Percentiles rank a stretch among this genome's conserved stretches.
phyloP scores from a whole-genome alignment of 2,888 invertebrate species.

The Apamea monoglypha region DNA sequence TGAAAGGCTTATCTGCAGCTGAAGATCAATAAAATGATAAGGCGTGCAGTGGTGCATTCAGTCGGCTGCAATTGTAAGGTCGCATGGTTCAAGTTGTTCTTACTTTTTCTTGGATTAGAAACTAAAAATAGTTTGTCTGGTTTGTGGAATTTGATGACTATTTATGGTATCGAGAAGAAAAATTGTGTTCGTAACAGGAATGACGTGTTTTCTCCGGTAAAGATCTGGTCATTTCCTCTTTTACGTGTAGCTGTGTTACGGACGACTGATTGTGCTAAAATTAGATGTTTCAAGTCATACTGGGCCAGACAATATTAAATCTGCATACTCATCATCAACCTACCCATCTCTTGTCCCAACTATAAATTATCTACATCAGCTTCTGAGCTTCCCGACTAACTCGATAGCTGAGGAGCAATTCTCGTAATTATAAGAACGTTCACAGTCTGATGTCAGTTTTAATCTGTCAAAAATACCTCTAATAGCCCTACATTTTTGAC shows the following conservation, averaged over 20 bases:
- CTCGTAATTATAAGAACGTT: too few species aligned
- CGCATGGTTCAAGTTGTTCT: slow-evolving; percentile 40
- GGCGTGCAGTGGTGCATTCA: slow-evolving; percentile 36
- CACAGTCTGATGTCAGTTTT: too few species aligned
- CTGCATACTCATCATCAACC: too few species aligned
- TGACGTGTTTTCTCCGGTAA: slow-evolving; percentile 21
- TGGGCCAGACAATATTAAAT: not conserved
- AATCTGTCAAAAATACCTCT: too few species aligned
- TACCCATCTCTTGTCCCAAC: not conserved
- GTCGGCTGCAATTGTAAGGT: slow-evolving; percentile 47
- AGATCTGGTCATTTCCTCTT: slow-evolving; percentile 15
- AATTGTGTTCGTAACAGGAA: not conserved
- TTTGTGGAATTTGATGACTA: slow-evolving; percentile 12
- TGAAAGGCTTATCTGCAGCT: slow-evolving; percentile 42
- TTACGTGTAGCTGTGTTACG: not conserved
- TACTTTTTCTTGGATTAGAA: slow-evolving; percentile 46
- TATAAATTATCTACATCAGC: not conserved
- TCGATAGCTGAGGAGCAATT: too few species aligned
- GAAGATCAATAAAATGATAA: slow-evolving; percentile 40
- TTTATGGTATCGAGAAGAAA: slow-evolving; percentile 1
- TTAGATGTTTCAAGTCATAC: not conserved
- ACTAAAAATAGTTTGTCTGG: slow-evolving; percentile 36
- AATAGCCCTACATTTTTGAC: too few species aligned
- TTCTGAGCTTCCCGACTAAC: too few species aligned
- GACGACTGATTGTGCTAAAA: not conserved